A percentile compares a stretch with the other conserved stretches of the same genome.
Evolutionary conservation across 2,113 vertebrate genomes (phyloP).

Genomic region (Nansenia antarctica): DNA sequence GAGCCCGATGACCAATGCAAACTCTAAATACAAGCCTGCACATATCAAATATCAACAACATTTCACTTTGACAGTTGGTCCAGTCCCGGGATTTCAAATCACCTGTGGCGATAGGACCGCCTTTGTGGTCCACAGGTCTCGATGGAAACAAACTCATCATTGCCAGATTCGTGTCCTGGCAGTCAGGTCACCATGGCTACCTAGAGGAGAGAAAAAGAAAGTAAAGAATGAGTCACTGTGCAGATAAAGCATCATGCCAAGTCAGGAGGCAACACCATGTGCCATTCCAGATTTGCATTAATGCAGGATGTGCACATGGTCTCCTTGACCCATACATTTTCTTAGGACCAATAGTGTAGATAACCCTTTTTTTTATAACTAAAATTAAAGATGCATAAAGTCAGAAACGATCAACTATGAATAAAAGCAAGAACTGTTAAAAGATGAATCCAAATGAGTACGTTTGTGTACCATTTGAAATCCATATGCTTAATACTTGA

Average conservation of each 20-base stretch:
- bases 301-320: conserved; percentile 44
- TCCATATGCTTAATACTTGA: conserved; percentile 61
- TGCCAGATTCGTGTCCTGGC: conserved; percentile 44
- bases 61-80: neutral
- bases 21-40: conserved; percentile 14
- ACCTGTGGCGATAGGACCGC: conserved; percentile 59
- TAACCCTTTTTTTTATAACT: conserved; percentile 24
- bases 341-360: conserved; percentile 39
- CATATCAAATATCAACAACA: too few relatives aligned
- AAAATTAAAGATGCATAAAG: conserved; percentile 43
- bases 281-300: conserved; percentile 39
- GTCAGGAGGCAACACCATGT: conserved; percentile 41
- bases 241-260: neutral
- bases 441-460: conserved; percentile 34
- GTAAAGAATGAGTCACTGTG: conserved; percentile 46
- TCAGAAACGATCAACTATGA: conserved; percentile 16
- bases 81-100: conserved; percentile 53
- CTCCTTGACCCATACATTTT: conserved; percentile 49
- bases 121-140: conserved; percentile 26
- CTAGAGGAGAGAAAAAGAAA: conserved; percentile 58
- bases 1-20: neutral
- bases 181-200: conserved; percentile 67
- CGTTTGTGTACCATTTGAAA: conserved; percentile 59
- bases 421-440: conserved; percentile 3
- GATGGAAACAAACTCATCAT: conserved; percentile 46